Evolutionary conservation across 2,113 vertebrate genomes (phyloP).

Genomic region (Notechis scutatus): DNA sequence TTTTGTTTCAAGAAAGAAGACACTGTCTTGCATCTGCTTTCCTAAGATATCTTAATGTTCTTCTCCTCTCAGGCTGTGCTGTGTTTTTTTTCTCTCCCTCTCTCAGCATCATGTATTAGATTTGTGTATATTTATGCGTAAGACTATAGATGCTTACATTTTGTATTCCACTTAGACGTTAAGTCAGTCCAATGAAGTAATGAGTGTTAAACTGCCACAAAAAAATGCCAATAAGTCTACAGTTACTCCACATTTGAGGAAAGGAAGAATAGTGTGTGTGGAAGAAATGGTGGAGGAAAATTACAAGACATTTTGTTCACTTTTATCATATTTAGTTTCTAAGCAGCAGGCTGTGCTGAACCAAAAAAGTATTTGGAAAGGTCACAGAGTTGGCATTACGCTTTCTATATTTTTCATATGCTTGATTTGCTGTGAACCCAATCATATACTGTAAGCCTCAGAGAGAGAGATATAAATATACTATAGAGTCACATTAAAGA

Average conservation of each 20-base stretch:
- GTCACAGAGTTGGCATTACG: background rate
- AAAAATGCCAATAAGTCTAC: background rate
- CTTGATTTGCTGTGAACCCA: constrained; percentile 11
- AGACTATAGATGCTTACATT: background rate
- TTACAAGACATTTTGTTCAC: background rate
- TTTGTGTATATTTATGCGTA: background rate
- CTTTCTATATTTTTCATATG: background rate
- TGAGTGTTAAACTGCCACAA: background rate
- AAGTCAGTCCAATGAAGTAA: background rate
- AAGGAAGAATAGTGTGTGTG: background rate
- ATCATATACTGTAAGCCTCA: background rate
- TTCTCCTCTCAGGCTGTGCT: background rate
- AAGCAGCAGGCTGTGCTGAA: background rate
- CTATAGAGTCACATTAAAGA: background rate
- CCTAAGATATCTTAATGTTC: background rate
- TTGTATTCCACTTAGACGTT: background rate
- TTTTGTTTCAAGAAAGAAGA: background rate
- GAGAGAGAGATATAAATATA: constrained; percentile 11
- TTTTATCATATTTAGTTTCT: background rate
- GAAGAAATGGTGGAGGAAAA: background rate
- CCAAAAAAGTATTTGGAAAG: background rate
- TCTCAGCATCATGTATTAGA: background rate
- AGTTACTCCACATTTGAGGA: background rate
- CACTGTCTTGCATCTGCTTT: background rate
- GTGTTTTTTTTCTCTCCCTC: background rate